Evolutionary conservation across 2,113 vertebrate genomes (phyloP), one percentile per base, ranked within the genome.

Genomic region (Anas platyrhynchos): DNA sequence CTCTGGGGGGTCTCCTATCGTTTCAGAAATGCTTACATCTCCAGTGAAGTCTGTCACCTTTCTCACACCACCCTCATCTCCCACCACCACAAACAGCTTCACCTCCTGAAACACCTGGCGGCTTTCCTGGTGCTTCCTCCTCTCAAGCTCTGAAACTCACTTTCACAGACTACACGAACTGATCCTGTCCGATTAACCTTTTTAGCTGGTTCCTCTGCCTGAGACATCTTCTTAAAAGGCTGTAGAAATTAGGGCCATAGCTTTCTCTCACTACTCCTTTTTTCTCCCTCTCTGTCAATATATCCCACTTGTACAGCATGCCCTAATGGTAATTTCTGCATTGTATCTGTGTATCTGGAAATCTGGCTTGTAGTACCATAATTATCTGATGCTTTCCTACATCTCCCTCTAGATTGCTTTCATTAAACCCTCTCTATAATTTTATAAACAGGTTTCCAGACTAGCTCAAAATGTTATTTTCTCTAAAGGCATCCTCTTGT

Each of bases 111-210:
- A 69, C 38, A 67, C 26, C 32, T 94, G 10, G 2, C 14, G 82
- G 65, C 65, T 93, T 86, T 91, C 67, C 38, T 50, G 36, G 26
- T 48, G 41, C 31, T 80, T 91, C 63, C 72, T 81, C 82, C 50
- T 91, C 85, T 72, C 48, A 73, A 88, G 76, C 44, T 48, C 81
- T 77, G 71, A 78, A 89, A 65, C 59, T 95, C 67, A 91, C 38
- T 81, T 85, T 83, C 74, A 78, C 32, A 76, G 22, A 89, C 46
- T n/a, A 79, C 50, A 52, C 46, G 46, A 83, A 58, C 26, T 58
- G 34, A 89, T 77, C 79, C 72, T 18, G 3, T 27, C 56, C 76
- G 85, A 89, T 91, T 93, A 94, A 94, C 61, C 55, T 77, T 81
- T 72, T 83, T 36, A 90, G 67, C 72, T 72, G 48, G 26, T 16